A percentile compares a stretch with the other conserved stretches of the same genome.
Evolutionary conservation across 1,140 invertebrate species (phyloP).

Genomic region (Thaumetopoea pityocampa): DNA sequence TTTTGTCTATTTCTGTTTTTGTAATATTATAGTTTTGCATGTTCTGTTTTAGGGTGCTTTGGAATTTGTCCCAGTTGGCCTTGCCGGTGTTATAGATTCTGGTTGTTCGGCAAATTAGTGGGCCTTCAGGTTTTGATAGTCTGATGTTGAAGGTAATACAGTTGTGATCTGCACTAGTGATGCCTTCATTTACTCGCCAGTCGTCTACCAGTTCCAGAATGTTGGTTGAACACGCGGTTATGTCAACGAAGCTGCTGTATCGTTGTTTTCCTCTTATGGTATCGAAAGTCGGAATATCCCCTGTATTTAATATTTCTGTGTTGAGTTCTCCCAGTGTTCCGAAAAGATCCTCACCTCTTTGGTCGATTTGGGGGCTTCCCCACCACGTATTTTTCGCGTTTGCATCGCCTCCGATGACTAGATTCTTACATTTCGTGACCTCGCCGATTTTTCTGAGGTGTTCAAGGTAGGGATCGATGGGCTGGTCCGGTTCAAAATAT

Average conservation of each 20-base stretch:
- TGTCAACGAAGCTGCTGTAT: slow-evolving; percentile 23
- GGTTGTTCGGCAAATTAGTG: slow-evolving; percentile 11
- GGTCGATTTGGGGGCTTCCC: slow-evolving; percentile 13
- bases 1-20: slow-evolving; percentile 2
- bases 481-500: slow-evolving; percentile 15
- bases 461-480: slow-evolving; percentile 9
- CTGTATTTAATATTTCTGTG: slow-evolving; percentile 22
- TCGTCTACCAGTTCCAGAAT: slow-evolving; percentile 3
- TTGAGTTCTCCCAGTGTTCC: slow-evolving; percentile 10
- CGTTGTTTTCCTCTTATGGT: slow-evolving; percentile 8
- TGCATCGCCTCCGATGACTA: slow-evolving; percentile 19
- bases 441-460: slow-evolving; percentile 2
- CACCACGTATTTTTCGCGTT: slow-evolving; percentile 27
- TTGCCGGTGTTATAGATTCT: slow-evolving; percentile 20
- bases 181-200: slow-evolving; percentile 1
- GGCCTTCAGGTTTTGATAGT: not conserved
- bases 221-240: slow-evolving; percentile 22
- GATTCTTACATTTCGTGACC: not conserved
- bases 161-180: slow-evolving; percentile 18
- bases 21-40: slow-evolving; percentile 1
- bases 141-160: slow-evolving; percentile 12
- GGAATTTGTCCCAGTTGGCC: slow-evolving; percentile 18
- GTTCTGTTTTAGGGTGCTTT: slow-evolving; percentile 8
- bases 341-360: slow-evolving; percentile 12
- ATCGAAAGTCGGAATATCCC: slow-evolving; percentile 25